Base-by-base conservation (phyloP, 1,140 invertebrate species). In the Trichomalopsis sarcophagae region DNA sequence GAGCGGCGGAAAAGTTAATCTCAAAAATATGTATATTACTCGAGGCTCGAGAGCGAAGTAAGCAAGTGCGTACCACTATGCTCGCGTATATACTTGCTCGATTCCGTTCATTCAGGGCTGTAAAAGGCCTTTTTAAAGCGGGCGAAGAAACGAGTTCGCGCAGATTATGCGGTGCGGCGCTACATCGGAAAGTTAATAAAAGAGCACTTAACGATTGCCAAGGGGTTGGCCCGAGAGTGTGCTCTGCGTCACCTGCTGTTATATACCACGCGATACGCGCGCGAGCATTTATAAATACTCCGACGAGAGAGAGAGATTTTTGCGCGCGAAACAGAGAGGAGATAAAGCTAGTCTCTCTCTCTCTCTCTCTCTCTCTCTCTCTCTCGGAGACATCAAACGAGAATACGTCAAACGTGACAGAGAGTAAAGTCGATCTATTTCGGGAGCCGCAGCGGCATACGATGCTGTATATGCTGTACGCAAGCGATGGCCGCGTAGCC, bases 131-230 rank as follows among this genome's bases (percentile, higher is more conserved):
- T 68, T 66, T 83, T 40, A 83, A 30, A 76, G 11, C 27, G 27
- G 27, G 74, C 36, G 62, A 69, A 50, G 75, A 84, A 84, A 77
- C 50, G 82, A 78, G 82, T 78, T 78, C 74, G 71, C 74, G 71
- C 71, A 73, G 40, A 78, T 84, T 78, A 68, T 36, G 55, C 21
- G 76, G 7, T 6, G 73, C 55, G 23, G 40, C 33, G 33, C 33
- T 81, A 81, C 69, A 74, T 74, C 73, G 73, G 69, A 44, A 71
- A 84, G 82, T 84, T 71, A 84, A 84, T 84, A 83, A 83, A 83
- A 77, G 50, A 77, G 73, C 74, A 68, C 74, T 83, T 83, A 83
- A 83, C 74, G 82, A 84, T 84, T 84, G 75, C 47, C 55, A 62
- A 62, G 17, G 55, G 55, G 21, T 62, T 62, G 21, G 55, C 55